Conservation (phyloP, 2,888 invertebrate genomes). For the Ophonus ardosiacus region DNA sequence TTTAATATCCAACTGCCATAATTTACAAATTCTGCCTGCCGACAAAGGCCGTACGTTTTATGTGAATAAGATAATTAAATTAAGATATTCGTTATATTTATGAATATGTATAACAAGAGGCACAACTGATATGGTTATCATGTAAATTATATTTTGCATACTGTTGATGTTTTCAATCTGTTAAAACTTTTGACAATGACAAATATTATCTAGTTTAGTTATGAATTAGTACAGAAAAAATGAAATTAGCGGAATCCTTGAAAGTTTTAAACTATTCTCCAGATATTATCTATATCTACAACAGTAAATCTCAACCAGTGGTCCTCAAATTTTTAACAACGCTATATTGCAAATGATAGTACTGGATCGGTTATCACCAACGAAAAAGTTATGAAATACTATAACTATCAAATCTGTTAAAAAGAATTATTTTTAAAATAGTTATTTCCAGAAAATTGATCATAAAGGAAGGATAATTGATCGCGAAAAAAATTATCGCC, state of each 20-base stretch:
- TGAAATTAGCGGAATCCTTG: slow-evolving; percentile 26
- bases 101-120: slow-evolving; percentile 51
- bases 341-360: no score
- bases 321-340: no score
- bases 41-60: slow-evolving; percentile 39
- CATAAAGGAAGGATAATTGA: no score
- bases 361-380: no score
- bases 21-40: slow-evolving; percentile 46
- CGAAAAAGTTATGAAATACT: no score
- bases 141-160: slow-evolving; percentile 45
- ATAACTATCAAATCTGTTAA: no score
- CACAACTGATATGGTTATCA: slow-evolving; percentile 41
- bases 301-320: no score
- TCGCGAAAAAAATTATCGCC: no score
- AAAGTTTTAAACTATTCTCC: slow-evolving; percentile 28
- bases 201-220: background rate
- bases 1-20: slow-evolving; percentile 45
- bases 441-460: no score
- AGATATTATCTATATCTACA: slow-evolving; percentile 9
- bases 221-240: background rate
- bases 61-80: slow-evolving; percentile 50
- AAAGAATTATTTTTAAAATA: no score
- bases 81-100: slow-evolving; percentile 47
- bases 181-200: slow-evolving; percentile 37
- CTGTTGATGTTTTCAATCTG: slow-evolving; percentile 37